Base-by-base conservation (phyloP, 2,888 invertebrate genomes). In the Apamea crenata region DNA sequence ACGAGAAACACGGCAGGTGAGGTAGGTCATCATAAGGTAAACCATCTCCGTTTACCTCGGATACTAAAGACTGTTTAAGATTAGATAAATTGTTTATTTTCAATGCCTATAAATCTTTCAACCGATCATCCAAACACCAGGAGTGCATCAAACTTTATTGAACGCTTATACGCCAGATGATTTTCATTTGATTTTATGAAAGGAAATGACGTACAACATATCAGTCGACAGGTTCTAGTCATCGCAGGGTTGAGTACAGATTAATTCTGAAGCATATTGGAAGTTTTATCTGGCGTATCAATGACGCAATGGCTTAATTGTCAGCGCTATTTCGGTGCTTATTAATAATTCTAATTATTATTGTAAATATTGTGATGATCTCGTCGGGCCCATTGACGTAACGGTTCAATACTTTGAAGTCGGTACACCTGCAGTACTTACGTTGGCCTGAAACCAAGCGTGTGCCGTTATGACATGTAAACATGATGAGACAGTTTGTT, bases 351-450 rank as follows among this genome's bases (percentile, higher is more conserved):
- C 5, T 74, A 78, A 80, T 83, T 79, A 83, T 79, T 79, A 72
- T 74, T 76, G 80, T 66, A 74, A 79, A 80, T 88, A 83, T 89
- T 84, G 73, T 88, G 78, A 74, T 85, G 36, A 72, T 77, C 73
- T 83, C 74, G 79, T 81, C 59, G 63, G 74, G 74, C 25, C 75
- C 61, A 77, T 68, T 80, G 77, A 80, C 81, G 83, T 76, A 80
- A 47, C 59, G 59, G 59, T 53, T 75, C 56, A 61, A 74, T 85
- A 79, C 90, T 91, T 92, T 93, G 92, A 92, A 88, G 90, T 89
- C 44, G 36, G 63, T 87, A 88, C 85, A 75, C 89, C 90, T 91
- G 88, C 82, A 80, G 70, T 92, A 91, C 93, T 93, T 92, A 90
- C 85, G 81, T 92, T 93, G 92, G 91, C 91, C 79, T 75, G 80